Base-by-base conservation (phyloP, 2,113 vertebrate species). In the Tupaia chinensis region DNA sequence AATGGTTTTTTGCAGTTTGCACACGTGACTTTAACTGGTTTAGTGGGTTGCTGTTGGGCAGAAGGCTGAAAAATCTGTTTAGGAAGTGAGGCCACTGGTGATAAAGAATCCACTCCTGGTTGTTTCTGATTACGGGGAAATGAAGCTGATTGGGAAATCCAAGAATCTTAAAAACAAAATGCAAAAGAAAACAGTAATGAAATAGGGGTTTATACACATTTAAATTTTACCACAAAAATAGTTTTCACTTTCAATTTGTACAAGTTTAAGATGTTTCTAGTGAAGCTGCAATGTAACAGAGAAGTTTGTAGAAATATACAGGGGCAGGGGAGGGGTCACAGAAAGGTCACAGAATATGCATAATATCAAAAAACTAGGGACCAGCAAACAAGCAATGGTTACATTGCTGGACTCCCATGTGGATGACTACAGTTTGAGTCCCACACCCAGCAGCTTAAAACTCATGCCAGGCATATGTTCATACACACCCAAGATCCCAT, bases 1-100 rank as follows among this genome's bases (percentile, higher is more conserved):
- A 99, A 99, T 97, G 99, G 99, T 98, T 99, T 99, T 98, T 99
- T 99, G 98, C 99, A 99, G 98, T 99, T 99, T 78, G 99, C 99
- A 96, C 99, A 99, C 9, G 99, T 99, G 97, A 99, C 99, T 99
- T 99, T 99, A 98, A 99, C 99, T 73, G 99, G 99, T 97, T 99
- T 99, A 86, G 99, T 98, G 82, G 99, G 99, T 66, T 99, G 99
- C 92, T 99, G 99, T 69, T 99, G 98, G 90, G 98, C 97, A 87
- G 99, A 99, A 96, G 99, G 98, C 97, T 99, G 99, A 95, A 99
- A 98, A 98, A 99, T 99, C 95, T 99, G 99, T 98, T 99, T 99
- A 93, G 99, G 99, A 96, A 99, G 99, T 1, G 99, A 99, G 95
- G 99, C 99, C 97, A 99, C 99, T 69, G 99, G 98, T 87, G 99